phyloP scores from a whole-genome alignment of 2,113 vertebrate genomes.

The Cercocebus atys region DNA sequence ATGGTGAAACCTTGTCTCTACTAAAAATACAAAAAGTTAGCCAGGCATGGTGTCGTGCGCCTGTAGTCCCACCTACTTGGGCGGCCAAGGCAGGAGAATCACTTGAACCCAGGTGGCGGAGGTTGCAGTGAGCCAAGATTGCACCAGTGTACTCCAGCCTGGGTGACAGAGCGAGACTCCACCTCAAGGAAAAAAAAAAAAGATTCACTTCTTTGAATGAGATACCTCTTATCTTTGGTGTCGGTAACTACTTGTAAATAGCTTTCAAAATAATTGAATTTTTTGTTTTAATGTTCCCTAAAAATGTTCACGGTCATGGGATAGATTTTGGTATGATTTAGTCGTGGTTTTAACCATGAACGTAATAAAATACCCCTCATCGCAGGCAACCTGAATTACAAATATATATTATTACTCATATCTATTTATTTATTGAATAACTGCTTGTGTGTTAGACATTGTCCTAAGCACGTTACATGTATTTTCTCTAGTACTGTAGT shows the following conservation, averaged over 20 bases:
- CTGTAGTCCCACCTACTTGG: too few species aligned
- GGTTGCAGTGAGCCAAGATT: too few species aligned
- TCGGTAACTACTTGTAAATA: not conserved
- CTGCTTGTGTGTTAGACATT: not conserved
- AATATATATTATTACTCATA: not conserved
- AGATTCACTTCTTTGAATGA: not conserved
- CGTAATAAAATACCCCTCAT: constrained; percentile 23
- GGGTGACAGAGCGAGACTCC: too few species aligned
- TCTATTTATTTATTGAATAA: not conserved
- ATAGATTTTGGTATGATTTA: constrained; percentile 21
- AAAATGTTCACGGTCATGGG: not conserved
- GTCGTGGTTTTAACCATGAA: constrained; percentile 25
- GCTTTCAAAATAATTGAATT: not conserved
- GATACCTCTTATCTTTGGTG: not conserved
- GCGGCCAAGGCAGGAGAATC: too few species aligned
- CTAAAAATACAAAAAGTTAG: too few species aligned
- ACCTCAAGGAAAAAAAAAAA: not conserved
- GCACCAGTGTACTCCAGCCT: too few species aligned
- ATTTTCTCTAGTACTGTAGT: constrained; percentile 9
- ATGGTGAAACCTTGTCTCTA: too few species aligned
- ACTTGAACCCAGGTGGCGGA: too few species aligned
- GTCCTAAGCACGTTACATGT: not conserved
- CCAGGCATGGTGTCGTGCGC: too few species aligned
- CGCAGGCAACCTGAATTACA: not conserved
- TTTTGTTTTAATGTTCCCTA: not conserved